These are phyloP conservation scores for Phylloscopus trochiloides DNA, from an alignment of 2,113 vertebrate species.

Conservation along the genomic window DNA sequence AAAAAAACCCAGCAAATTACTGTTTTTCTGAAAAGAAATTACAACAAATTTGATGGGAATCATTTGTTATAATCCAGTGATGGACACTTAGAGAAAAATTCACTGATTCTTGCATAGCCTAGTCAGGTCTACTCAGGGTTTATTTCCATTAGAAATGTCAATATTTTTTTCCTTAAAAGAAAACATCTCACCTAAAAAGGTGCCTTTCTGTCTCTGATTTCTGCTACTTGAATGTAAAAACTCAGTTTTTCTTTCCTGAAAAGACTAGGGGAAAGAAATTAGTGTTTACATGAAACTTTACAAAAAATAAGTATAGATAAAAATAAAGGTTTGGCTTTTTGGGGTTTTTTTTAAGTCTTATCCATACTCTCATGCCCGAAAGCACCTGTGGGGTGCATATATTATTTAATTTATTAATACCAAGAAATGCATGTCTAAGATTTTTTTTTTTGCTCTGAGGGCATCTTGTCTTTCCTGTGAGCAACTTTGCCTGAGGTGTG, in stretches of 20 bases:
- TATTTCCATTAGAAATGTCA: not conserved
- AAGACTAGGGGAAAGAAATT: not conserved
- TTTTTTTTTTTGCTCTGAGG: not conserved
- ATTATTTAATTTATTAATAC: not conserved
- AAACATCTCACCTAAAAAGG: not conserved
- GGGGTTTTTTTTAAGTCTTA: not conserved
- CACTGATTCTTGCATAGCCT: not conserved
- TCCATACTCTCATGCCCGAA: not conserved
- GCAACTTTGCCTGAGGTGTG: not conserved
- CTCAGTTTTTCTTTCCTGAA: not conserved
- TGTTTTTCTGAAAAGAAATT: not conserved
- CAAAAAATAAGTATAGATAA: not conserved
- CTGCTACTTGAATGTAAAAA: not conserved
- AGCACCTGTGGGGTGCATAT: not conserved
- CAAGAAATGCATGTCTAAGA: not conserved
- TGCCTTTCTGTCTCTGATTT: not conserved
- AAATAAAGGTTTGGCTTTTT: accelerated
- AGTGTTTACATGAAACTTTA: not conserved
- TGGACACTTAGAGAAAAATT: not conserved
- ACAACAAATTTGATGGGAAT: not conserved
- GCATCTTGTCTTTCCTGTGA: not conserved
- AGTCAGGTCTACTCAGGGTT: not conserved
- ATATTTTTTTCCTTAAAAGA: not conserved
- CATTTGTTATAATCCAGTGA: not conserved
- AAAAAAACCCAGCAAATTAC: not conserved